A percentile compares a stretch with the other conserved stretches of the same genome.
These are phyloP conservation scores for Tenthredo mesomela DNA, from an alignment of 2,888 invertebrate species.

Conservation along the genomic window DNA sequence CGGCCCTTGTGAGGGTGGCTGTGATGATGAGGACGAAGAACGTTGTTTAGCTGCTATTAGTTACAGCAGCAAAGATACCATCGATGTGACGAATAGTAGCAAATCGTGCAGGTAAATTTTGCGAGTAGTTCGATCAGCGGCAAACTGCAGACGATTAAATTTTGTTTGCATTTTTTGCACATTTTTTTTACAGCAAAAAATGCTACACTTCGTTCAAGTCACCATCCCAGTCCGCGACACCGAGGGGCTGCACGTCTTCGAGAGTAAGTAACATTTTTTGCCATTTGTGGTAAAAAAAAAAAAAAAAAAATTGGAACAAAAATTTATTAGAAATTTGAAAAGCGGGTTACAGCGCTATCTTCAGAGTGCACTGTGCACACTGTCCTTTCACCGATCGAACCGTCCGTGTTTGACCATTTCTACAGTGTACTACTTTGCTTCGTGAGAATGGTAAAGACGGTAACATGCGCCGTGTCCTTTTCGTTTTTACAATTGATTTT, in stretches of 20 bases:
- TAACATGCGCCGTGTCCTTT: neutral
- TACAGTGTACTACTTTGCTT: slow-evolving; percentile 28
- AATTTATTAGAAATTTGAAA: neutral
- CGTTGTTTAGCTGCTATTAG: slow-evolving; percentile 68
- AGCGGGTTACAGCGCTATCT: slow-evolving; percentile 18
- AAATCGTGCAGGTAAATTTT: slow-evolving; percentile 60
- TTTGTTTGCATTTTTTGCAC: neutral
- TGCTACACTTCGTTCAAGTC: slow-evolving; percentile 62
- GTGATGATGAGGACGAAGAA: slow-evolving; percentile 66
- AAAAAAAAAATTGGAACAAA: neutral
- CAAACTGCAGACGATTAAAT: neutral
- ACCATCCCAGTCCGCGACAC: slow-evolving; percentile 59
- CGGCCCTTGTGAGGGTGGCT: slow-evolving; percentile 61
- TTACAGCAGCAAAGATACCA: slow-evolving; percentile 68
- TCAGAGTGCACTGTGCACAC: neutral
- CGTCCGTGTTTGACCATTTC: neutral
- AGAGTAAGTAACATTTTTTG: slow-evolving; percentile 56
- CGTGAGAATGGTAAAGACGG: slow-evolving; percentile 14
- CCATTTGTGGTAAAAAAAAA: neutral
- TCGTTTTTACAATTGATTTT: neutral
- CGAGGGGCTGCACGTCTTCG: slow-evolving; percentile 59
- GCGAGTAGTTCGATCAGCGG: neutral
- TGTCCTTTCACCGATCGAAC: slow-evolving; percentile 31
- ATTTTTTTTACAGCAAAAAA: slow-evolving; percentile 51
- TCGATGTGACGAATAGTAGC: slow-evolving; percentile 56